Base-by-base conservation (phyloP, 2,888 invertebrate species). In the Plemyria rubiginata region DNA sequence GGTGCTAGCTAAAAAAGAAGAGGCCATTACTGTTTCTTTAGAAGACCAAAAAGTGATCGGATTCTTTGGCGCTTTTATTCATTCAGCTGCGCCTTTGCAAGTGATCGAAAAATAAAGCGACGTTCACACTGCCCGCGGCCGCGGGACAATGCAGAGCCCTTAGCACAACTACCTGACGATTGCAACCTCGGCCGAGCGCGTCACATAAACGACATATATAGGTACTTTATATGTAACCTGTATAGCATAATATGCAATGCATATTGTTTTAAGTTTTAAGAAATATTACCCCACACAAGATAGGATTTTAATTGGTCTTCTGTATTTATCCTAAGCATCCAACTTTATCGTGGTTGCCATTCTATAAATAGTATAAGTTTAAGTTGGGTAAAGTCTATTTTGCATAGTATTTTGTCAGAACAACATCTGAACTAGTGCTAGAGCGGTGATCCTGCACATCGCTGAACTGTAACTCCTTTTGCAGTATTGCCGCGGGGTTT, bases 1-100 rank as follows among this genome's bases (percentile, higher is more conserved):
- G 5, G 6, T 32, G 32, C 3, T 32, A 32, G 32, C 4, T 32
- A 32, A 0, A 32, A 32, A 1, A 32, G 8, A 32, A 32, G 32
- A 32, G 32, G 4, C 32, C 8, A 32, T 13, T 5, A 4, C 12
- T 6, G 13, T n/a, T 41, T 13, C 6, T n/a, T 1, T 13, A n/a
- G 12, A 41, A 41, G 8, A 15, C 8, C 6, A 45, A 45, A 45
- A 16, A 16, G 9, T 16, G 3, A 16, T 45, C 9, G 45, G 4
- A 16, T 43, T 43, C 4, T 16, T 9, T 45, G 16, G 16, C 3
- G 45, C 45, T 45, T 45, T 45, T 16, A 16, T 45, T 16, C 11
- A 45, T 45, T 45, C 45, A 45, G 16, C 45, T 16, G 45, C 16
- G 16, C 45, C 9, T 45, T 16, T 45, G 16, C 16, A 45, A 45